Percentiles rank a stretch among this genome's conserved stretches.
Evolutionary conservation across 2,113 vertebrate species (phyloP).

Genomic region (Aptenodytes patagonicus): DNA sequence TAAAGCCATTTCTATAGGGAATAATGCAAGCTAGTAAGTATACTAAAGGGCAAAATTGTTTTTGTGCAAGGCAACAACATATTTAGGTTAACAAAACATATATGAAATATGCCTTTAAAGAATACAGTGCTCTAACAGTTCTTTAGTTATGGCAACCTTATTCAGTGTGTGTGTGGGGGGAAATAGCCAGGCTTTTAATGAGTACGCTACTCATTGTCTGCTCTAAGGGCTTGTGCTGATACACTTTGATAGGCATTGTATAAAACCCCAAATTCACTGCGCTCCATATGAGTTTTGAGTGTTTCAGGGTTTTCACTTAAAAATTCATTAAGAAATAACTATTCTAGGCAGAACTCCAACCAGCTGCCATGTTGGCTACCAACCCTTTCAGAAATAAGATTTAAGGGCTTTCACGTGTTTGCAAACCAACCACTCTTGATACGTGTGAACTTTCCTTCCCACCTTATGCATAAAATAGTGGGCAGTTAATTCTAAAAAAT

Average conservation of each 20-base stretch:
- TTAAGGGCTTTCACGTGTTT: background rate
- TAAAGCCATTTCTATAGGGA: background rate
- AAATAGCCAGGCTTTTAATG: background rate
- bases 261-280: background rate
- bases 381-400: background rate
- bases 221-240: background rate
- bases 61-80: background rate
- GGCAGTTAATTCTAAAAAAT: background rate
- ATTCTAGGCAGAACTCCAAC: conserved; percentile 26
- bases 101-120: background rate
- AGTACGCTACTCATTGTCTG: background rate
- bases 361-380: conserved; percentile 23
- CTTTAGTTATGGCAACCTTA: background rate
- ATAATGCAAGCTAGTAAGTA: background rate
- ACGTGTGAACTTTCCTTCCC: background rate
- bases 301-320: conserved; percentile 10
- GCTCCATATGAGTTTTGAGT: background rate
- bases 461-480: background rate
- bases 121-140: background rate
- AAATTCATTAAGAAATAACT: conserved; percentile 37
- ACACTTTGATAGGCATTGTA: background rate
- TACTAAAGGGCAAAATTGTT: background rate
- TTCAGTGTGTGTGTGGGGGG: accelerated
- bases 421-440: background rate
- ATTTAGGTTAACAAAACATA: background rate